Evolutionary conservation across 23 tunicate species (phyloP).

Genomic region (Trididemnum nubilum): DNA sequence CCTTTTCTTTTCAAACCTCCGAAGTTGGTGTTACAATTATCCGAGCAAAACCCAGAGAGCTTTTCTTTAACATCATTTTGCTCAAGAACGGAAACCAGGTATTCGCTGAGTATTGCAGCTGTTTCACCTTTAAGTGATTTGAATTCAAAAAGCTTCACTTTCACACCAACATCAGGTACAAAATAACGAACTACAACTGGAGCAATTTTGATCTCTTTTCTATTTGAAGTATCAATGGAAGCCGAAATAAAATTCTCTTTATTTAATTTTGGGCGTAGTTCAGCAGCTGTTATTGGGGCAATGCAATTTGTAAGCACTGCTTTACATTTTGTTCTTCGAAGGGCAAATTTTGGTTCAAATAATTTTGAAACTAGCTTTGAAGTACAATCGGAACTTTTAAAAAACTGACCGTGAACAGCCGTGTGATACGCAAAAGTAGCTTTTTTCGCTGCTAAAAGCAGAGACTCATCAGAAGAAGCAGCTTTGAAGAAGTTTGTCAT

Average conservation of each 20-base stretch:
- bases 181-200: slow-evolving; percentile 33
- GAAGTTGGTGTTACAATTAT: slow-evolving; percentile 20
- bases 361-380: no score
- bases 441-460: slow-evolving; percentile 53
- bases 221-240: slow-evolving; percentile 28
- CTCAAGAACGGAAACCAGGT: slow-evolving; percentile 32
- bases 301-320: slow-evolving; percentile 23
- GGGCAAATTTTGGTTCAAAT: no score
- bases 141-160: slow-evolving; percentile 36
- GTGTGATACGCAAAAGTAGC: no score
- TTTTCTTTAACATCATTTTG: slow-evolving; percentile 18
- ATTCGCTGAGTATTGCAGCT: no score
- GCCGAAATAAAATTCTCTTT: slow-evolving; percentile 19
- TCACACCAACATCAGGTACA: slow-evolving; percentile 20
- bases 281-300: slow-evolving; percentile 34
- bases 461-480: slow-evolving; percentile 55
- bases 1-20: slow-evolving; percentile 59
- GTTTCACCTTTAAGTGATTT: slow-evolving; percentile 29
- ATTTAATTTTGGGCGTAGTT: slow-evolving; percentile 21
- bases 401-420: slow-evolving; percentile 60
- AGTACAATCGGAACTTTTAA: slow-evolving; percentile 69
- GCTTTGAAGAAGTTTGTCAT: slow-evolving; percentile 61
- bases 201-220: slow-evolving; percentile 26
- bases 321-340: slow-evolving; percentile 56
- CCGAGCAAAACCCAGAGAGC: slow-evolving; percentile 25